Evolutionary conservation across 1,140 invertebrate species (phyloP).

Genomic region (Streblospio benedicti): DNA sequence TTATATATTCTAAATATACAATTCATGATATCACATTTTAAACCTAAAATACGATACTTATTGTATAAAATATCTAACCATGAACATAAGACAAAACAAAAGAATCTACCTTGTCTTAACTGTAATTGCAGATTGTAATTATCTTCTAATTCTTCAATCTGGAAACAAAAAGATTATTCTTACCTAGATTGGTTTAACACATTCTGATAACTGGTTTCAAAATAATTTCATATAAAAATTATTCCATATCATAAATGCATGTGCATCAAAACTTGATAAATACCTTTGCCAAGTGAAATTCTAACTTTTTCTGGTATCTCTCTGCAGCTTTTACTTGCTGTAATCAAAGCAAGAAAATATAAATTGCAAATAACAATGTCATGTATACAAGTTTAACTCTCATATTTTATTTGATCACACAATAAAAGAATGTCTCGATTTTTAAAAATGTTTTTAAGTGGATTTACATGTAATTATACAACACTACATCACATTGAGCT

Average conservation of each 20-base stretch:
- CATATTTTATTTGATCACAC: not conserved
- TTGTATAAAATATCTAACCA: not conserved
- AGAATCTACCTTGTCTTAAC: constrained; percentile 47
- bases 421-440: not conserved
- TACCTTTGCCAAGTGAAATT: constrained; percentile 51
- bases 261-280: constrained; percentile 4
- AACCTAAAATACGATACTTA: not conserved
- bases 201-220: not conserved
- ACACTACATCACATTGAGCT: not conserved
- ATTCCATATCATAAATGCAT: too few species aligned
- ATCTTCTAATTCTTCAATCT: constrained; percentile 52
- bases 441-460: not conserved
- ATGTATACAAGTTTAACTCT: not conserved
- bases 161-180: constrained; percentile 16
- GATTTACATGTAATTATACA: not conserved
- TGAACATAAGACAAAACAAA: not conserved
- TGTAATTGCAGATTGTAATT: constrained; percentile 50
- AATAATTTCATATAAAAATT: not conserved
- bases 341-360: constrained; percentile 22
- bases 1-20: not conserved
- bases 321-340: constrained; percentile 52
- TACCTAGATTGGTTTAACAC: constrained; percentile 4
- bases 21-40: not conserved
- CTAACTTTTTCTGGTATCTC: constrained; percentile 50
- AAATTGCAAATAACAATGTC: constrained; percentile 4